These are phyloP conservation scores for Astreopora myriophthalma DNA, from an alignment of 64 coral and sea anemone genomes.

Conservation along the genomic window DNA sequence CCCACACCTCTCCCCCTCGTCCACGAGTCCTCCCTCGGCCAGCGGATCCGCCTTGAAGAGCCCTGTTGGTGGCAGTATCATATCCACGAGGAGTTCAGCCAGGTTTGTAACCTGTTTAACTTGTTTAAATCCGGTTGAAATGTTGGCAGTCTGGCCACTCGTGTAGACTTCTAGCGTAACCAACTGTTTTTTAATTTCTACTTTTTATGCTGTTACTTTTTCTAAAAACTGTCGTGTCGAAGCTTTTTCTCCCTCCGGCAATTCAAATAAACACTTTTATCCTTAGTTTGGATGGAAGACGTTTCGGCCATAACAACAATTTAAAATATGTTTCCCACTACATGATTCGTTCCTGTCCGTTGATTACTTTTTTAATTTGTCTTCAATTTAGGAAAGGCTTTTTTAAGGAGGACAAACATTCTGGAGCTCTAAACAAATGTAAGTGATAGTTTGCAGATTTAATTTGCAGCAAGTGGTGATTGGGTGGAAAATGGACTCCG, in stretches of 20 bases:
- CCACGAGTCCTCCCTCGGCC: background rate
- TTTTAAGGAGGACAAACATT: constrained; percentile 8
- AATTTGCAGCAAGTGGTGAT: background rate
- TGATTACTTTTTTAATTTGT: background rate
- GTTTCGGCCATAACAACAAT: no score
- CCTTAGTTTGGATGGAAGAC: no score
- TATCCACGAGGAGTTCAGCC: constrained; percentile 29
- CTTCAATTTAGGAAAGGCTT: background rate
- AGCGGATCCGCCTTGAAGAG: background rate
- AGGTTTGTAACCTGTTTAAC: background rate
- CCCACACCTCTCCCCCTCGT: constrained; percentile 24
- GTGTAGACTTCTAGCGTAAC: background rate
- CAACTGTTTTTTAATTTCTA: background rate
- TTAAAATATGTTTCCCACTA: no score
- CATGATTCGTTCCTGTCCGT: no score
- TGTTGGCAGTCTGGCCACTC: background rate
- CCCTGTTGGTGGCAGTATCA: constrained; percentile 18
- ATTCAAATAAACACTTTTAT: no score
- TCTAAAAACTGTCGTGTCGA: no score
- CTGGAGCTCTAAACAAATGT: background rate
- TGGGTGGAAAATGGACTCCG: background rate
- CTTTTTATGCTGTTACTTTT: no score
- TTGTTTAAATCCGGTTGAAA: background rate
- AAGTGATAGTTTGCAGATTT: background rate
- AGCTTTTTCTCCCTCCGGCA: no score